Conservation (phyloP, 1,140 invertebrate species). For the Bombus fervidus region DNA sequence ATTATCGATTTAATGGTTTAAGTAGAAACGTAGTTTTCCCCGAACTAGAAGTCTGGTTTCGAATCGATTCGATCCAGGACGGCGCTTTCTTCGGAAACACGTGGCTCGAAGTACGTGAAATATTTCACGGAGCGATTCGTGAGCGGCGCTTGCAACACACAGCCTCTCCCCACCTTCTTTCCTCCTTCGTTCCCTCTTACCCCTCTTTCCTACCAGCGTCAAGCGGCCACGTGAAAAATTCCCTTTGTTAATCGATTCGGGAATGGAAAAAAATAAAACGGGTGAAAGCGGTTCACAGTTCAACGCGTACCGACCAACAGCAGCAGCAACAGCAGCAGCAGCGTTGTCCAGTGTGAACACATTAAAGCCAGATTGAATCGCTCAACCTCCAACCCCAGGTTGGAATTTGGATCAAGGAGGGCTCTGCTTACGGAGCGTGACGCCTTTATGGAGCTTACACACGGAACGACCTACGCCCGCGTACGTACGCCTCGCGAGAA, state of each 20-base stretch:
- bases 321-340: slow-evolving; percentile 10
- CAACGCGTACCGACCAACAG: slow-evolving; percentile 24
- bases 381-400: slow-evolving; percentile 74
- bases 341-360: slow-evolving; percentile 52
- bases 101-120: slow-evolving; percentile 33
- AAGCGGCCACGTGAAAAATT: slow-evolving; percentile 30
- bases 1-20: background rate
- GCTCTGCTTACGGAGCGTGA: slow-evolving; percentile 73
- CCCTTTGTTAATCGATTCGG: slow-evolving; percentile 50
- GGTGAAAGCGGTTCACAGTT: slow-evolving; percentile 54
- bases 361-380: slow-evolving; percentile 73
- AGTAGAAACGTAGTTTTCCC: background rate
- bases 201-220: too few species aligned
- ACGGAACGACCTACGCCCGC: slow-evolving; percentile 69
- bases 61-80: slow-evolving; percentile 13
- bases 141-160: slow-evolving; percentile 26
- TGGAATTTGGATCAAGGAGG: slow-evolving; percentile 81
- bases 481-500: slow-evolving; percentile 31
- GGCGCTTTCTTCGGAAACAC: slow-evolving; percentile 35
- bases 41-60: background rate
- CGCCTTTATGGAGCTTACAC: slow-evolving; percentile 76
- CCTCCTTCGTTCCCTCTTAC: too few species aligned
- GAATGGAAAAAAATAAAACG: slow-evolving; percentile 49
- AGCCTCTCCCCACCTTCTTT: too few species aligned
- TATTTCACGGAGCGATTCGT: slow-evolving; percentile 37